Conservation (phyloP, 2,888 invertebrate species). For the Gerris lacustris region DNA sequence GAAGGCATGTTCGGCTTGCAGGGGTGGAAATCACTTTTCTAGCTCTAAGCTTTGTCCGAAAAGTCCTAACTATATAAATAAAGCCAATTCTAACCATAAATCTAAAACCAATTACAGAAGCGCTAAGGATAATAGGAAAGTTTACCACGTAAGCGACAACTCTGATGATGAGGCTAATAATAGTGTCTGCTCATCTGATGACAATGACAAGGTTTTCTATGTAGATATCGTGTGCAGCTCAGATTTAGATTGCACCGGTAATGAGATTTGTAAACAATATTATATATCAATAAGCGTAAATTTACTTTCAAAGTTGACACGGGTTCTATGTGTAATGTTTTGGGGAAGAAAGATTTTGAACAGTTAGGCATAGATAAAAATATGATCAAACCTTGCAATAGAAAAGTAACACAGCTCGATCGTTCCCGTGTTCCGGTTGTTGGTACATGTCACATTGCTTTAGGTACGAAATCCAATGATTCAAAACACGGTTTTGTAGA, state of each 20-base stretch:
- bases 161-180: neutral
- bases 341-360: neutral
- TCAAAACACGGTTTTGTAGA: neutral
- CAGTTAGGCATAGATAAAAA: neutral
- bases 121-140: neutral
- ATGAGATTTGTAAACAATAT: neutral
- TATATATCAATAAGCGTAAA: neutral
- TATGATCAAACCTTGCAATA: neutral
- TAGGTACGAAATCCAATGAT: neutral
- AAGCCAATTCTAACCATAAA: neutral
- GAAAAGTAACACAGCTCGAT: neutral
- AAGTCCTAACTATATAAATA: neutral
- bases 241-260: neutral
- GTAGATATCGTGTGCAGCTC: neutral
- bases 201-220: neutral
- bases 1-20: neutral
- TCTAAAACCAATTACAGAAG: neutral
- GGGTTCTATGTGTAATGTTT: neutral
- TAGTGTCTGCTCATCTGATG: neutral
- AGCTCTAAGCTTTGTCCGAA: neutral
- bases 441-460: neutral
- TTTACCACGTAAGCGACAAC: neutral
- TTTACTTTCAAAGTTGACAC: neutral
- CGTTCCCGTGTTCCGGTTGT: neutral
- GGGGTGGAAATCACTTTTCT: neutral